Evolutionary conservation across 2,113 vertebrate species (phyloP).

Genomic region (Siniperca knerii): DNA sequence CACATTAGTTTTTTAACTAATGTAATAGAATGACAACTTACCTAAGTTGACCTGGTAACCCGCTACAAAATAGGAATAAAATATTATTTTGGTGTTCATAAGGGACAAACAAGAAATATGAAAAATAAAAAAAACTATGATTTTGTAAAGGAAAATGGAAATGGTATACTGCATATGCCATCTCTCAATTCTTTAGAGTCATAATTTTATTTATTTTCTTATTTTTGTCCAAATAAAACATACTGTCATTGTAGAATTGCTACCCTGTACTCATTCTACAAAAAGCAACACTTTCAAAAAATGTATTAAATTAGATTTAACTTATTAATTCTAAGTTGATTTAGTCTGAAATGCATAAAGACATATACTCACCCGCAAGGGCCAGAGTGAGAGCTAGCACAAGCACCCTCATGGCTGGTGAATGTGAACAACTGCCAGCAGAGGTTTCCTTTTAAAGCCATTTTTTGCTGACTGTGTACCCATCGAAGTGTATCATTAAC

Average conservation of each 20-base stretch:
- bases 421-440: conserved; percentile 24
- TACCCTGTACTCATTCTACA: neutral
- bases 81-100: conserved; percentile 3
- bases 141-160: neutral
- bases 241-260: neutral
- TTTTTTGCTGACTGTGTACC: conserved; percentile 1
- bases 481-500: conserved; percentile 63
- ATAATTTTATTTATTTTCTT: neutral
- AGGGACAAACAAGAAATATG: neutral
- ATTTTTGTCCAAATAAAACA: neutral
- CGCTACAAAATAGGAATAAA: conserved; percentile 59
- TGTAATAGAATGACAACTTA: conserved; percentile 54
- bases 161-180: neutral
- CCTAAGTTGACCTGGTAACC: conserved; percentile 61
- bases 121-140: neutral
- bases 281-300: neutral
- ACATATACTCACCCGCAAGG: conserved; percentile 69
- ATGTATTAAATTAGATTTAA: neutral
- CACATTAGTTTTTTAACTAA: neutral
- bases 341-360: neutral
- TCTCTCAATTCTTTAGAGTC: neutral
- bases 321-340: neutral
- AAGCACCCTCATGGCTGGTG: conserved; percentile 76
- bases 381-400: conserved; percentile 73
- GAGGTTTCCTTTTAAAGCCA: conserved; percentile 59